These are phyloP conservation scores for Trichechus manatus DNA, from an alignment of 2,113 vertebrate species.

Conservation along the genomic window DNA sequence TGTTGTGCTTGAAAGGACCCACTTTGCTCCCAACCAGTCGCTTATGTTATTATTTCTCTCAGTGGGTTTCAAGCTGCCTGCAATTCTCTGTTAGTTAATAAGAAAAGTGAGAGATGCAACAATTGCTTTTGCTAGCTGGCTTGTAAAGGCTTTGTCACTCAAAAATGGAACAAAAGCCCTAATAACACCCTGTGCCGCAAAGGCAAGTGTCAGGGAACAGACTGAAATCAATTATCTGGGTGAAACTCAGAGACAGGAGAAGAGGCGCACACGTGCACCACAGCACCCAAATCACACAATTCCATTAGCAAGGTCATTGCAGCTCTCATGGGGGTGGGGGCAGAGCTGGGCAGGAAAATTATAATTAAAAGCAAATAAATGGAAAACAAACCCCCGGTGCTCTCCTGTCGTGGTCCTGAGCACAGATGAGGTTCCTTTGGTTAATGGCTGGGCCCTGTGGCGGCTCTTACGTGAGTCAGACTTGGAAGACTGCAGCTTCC, in stretches of 20 bases:
- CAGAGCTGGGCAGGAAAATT: slow-evolving; percentile 73
- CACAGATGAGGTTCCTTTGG: not conserved
- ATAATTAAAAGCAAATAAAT: slow-evolving; percentile 89
- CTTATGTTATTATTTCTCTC: slow-evolving; percentile 81
- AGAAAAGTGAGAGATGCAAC: slow-evolving; percentile 87
- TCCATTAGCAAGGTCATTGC: slow-evolving; percentile 83
- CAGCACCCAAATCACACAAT: slow-evolving; percentile 85
- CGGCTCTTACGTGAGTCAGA: not conserved
- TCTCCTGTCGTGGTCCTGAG: not conserved
- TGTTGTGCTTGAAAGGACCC: slow-evolving; percentile 79
- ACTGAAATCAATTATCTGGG: slow-evolving; percentile 90
- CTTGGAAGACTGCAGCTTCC: not conserved
- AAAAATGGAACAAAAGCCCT: slow-evolving; percentile 88
- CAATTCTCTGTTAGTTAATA: slow-evolving; percentile 87
- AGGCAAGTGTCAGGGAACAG: slow-evolving; percentile 87
- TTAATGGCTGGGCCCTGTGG: not conserved
- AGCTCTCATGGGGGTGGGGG: slow-evolving; percentile 65
- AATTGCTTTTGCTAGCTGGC: slow-evolving; percentile 88
- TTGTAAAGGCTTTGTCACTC: slow-evolving; percentile 88
- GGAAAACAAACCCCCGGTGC: slow-evolving; percentile 70
- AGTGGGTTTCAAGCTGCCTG: slow-evolving; percentile 78
- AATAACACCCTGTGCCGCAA: slow-evolving; percentile 85
- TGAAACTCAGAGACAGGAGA: slow-evolving; percentile 84
- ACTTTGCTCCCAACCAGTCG: slow-evolving; percentile 80
- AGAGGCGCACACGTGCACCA: slow-evolving; percentile 32